A percentile compares a stretch with the other conserved stretches of the same genome.
Evolutionary conservation across 2,888 invertebrate species (phyloP).

Genomic region (Drosophila multiciliata): DNA sequence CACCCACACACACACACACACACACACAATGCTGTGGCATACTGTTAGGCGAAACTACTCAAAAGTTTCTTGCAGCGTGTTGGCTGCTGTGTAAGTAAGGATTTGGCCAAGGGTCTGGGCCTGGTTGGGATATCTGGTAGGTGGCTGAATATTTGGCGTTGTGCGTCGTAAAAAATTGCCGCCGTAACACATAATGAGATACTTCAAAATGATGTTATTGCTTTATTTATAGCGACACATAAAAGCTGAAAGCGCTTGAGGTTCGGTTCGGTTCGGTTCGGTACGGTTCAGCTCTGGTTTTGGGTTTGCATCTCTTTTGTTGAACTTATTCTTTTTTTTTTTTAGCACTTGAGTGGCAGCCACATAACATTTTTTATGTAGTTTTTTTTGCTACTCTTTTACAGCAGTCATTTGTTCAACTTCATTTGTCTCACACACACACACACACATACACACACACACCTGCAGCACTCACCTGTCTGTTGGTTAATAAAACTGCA

Average conservation of each 20-base stretch:
- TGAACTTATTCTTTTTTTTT: conserved; percentile 16
- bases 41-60: conserved; percentile 64
- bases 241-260: conserved; percentile 51
- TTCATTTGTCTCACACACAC: conserved; percentile 19
- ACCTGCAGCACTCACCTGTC: neutral
- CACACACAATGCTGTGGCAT: conserved; percentile 48
- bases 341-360: conserved; percentile 21
- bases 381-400: conserved; percentile 57
- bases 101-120: neutral
- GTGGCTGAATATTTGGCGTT: conserved; percentile 13
- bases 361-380: conserved; percentile 62
- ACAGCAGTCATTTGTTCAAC: conserved; percentile 42
- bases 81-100: conserved; percentile 6
- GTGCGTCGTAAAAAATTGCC: conserved; percentile 71
- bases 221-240: conserved; percentile 75
- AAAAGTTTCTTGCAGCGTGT: conserved; percentile 38
- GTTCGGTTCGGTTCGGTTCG: conserved; percentile 34
- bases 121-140: neutral
- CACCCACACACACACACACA: neutral
- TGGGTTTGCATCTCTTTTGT: conserved; percentile 11
- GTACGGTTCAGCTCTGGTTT: neutral
- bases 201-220: conserved; percentile 81
- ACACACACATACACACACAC: conserved; percentile 4
- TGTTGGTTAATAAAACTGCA: conserved; percentile 35
- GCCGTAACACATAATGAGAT: conserved; percentile 79